These are phyloP conservation scores for Cinclus cinclus DNA, from an alignment of 2,113 vertebrate species.

Conservation along the genomic window DNA sequence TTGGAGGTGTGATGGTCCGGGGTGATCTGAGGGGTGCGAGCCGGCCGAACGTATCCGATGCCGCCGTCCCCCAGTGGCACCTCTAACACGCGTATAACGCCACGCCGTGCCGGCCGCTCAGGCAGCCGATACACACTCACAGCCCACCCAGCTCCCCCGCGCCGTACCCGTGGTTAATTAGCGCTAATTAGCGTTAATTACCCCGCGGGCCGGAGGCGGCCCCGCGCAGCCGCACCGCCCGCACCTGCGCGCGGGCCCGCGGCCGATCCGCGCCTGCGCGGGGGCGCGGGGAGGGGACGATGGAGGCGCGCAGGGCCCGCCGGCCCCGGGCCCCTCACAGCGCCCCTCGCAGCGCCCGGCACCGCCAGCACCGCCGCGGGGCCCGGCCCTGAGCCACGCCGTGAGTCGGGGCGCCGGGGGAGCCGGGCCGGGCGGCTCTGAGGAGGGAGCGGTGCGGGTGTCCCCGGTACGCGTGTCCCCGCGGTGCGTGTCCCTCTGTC, in stretches of 20 bases:
- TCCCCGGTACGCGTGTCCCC: background rate
- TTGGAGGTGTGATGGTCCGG: background rate
- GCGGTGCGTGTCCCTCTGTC: background rate
- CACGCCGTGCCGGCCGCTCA: too few relatives aligned
- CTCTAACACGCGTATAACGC: background rate
- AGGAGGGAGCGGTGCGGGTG: background rate
- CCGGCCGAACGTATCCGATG: too few relatives aligned
- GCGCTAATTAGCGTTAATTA: background rate
- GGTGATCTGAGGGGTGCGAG: background rate
- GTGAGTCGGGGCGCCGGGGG: background rate
- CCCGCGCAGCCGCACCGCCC: background rate
- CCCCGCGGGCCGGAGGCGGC: too few relatives aligned
- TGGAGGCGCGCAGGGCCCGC: background rate
- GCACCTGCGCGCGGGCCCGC: too few relatives aligned
- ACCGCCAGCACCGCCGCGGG: background rate
- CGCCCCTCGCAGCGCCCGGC: background rate
- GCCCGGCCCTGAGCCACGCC: background rate
- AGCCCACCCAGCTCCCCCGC: background rate
- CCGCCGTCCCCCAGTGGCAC: too few relatives aligned
- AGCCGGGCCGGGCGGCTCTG: background rate
- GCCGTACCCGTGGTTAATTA: too few relatives aligned
- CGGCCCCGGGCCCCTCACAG: too few relatives aligned
- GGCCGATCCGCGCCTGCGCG: too few relatives aligned
- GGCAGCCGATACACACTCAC: background rate
- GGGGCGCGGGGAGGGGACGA: background rate